A percentile compares a stretch with the other conserved stretches of the same genome.
phyloP scores from a whole-genome alignment of 2,888 invertebrate genomes.

The Acanthopleura granulata region DNA sequence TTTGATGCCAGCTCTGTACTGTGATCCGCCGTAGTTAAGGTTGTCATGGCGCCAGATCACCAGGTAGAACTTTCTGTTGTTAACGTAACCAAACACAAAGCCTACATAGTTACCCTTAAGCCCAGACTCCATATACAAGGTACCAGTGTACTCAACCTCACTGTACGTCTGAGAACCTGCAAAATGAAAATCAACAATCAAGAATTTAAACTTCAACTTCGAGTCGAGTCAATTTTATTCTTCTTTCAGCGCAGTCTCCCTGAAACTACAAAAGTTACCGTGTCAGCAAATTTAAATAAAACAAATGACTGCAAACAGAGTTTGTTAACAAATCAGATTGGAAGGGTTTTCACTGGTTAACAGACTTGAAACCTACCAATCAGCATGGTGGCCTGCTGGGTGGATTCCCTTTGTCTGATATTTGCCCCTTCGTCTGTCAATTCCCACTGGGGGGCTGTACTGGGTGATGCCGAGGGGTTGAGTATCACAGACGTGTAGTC shows the following conservation, averaged over 20 bases:
- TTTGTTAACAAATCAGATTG: too few species aligned
- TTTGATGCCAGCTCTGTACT: conserved; percentile 44
- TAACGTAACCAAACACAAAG: conserved; percentile 58
- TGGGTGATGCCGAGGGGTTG: conserved; percentile 35
- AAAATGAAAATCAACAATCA: conserved; percentile 3
- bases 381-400: conserved; percentile 49
- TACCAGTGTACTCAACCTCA: conserved; percentile 52
- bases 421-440: conserved; percentile 44
- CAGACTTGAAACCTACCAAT: conserved; percentile 40
- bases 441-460: conserved; percentile 35
- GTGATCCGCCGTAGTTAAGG: conserved; percentile 41
- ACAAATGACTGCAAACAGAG: too few species aligned
- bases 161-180: conserved; percentile 48
- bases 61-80: conserved; percentile 51
- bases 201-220: not conserved
- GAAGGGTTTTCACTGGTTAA: too few species aligned
- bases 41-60: conserved; percentile 51
- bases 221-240: too few species aligned
- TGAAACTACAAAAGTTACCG: too few species aligned
- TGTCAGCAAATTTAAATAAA: too few species aligned
- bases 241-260: too few species aligned
- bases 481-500: conserved; percentile 40
- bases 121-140: conserved; percentile 42
- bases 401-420: conserved; percentile 42
- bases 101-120: conserved; percentile 48